Base-by-base conservation (phyloP, 2,113 vertebrate genomes). In the Mugil cephalus region DNA sequence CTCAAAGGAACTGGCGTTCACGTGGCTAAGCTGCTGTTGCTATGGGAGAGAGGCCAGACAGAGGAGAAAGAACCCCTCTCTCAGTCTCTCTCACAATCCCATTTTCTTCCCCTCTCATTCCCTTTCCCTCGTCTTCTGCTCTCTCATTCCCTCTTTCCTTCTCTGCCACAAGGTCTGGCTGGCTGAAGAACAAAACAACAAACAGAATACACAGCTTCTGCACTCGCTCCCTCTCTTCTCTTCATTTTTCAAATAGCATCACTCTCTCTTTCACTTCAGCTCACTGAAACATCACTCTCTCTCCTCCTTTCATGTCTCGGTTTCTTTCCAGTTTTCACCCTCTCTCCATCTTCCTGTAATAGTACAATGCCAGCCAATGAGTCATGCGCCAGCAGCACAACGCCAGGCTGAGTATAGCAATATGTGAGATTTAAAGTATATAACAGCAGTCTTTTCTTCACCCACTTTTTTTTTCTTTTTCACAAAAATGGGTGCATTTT, bases 11-110 rank as follows among this genome's bases (percentile, higher is more conserved):
- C 90, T 80, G 83, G 86, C 80, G 74, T 88, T 93, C 92, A 92
- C 91, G 83, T 84, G 83, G 87, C 91, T 92, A 89, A 87, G 90
- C 90, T 63, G 74, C 88, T 93, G 94, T 94, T 93, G 93, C 93
- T 91, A 95, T 93, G 91, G 91, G 90, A 94, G 85, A 88, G 91
- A 83, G 88, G 90, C 89, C 92, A 93, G 91, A 90, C 88, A 90
- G 86, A 91, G 89, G 83, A 91, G 86, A 90, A 85, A 92, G 84
- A 89, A 79, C 76, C 50, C 69, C 69, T 30, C 47, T 38, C 65
- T 35, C 73, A 0, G 2, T 68, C 77, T 58, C 81, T 18, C 65
- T 53, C 77, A 48, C 86, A 73, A 48, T 85, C 73, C 67, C 80
- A 52, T 74, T 80, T 63, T 83, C 80, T 54, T 62, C 71, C 64